Evolutionary conservation across 2,797 vertebrate genomes (phyloP).

Genomic region (Tenualosa thibaudeaui): DNA sequence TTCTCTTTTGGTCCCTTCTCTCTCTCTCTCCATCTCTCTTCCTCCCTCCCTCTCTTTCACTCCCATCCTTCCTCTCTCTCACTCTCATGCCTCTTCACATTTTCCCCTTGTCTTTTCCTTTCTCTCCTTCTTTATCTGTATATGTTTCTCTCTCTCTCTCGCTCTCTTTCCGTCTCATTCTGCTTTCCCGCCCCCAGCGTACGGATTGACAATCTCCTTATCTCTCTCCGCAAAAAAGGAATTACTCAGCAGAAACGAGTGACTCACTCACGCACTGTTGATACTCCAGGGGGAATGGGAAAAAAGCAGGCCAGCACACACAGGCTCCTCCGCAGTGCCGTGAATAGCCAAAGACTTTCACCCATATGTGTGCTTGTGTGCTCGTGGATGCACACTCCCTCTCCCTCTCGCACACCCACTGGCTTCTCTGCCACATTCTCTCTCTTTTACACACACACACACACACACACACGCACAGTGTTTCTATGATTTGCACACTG

Average conservation of each 20-base stretch:
- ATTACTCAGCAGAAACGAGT: slow-evolving; percentile 55
- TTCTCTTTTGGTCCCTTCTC: not conserved
- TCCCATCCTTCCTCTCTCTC: not conserved
- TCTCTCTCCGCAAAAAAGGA: slow-evolving; percentile 46
- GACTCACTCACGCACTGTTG: slow-evolving; percentile 56
- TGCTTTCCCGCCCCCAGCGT: not conserved
- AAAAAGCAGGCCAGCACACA: slow-evolving; percentile 31
- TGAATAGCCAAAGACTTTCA: not conserved
- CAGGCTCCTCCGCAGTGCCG: slow-evolving; percentile 16
- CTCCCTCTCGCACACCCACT: not conserved
- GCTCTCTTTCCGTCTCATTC: not conserved
- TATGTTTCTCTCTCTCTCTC: not conserved
- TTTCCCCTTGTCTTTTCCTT: not conserved
- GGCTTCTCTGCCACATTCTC: not conserved
- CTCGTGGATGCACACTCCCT: not conserved
- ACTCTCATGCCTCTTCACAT: not conserved
- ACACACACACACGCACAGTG: not conserved
- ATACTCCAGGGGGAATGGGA: slow-evolving; percentile 51
- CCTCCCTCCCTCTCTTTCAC: not conserved
- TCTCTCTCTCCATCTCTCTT: not conserved
- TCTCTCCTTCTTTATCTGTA: slow-evolving; percentile 9
- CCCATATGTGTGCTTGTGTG: slow-evolving; percentile 8
- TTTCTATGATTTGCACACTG: not conserved
- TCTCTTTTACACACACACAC: not conserved
- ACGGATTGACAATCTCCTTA: slow-evolving; percentile 42